These are phyloP conservation scores for Illadopsis cleaveri DNA, from an alignment of 2,113 vertebrate species.

Conservation along the genomic window DNA sequence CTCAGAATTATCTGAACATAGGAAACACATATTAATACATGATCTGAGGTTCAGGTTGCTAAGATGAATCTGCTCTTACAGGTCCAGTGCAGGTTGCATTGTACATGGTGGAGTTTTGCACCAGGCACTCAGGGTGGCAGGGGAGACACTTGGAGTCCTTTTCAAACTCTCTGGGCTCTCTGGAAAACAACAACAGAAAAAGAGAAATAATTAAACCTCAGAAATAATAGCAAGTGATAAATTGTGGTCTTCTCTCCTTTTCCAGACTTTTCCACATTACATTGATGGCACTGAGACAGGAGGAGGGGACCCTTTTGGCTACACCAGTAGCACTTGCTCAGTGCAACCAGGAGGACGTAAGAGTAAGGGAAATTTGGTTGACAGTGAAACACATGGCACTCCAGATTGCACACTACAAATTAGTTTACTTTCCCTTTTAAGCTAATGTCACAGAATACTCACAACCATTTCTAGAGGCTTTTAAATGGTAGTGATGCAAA, in stretches of 20 bases:
- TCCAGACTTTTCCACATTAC: neutral
- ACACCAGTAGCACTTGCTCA: neutral
- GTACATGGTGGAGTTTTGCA: constrained; percentile 52
- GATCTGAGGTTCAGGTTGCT: neutral
- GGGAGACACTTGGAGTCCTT: constrained; percentile 74
- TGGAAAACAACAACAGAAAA: constrained; percentile 19
- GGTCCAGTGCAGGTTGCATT: constrained; percentile 75
- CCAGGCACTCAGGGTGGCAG: constrained; percentile 83
- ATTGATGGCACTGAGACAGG: neutral
- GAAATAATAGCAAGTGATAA: neutral
- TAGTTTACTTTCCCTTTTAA: neutral
- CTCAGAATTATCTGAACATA: neutral
- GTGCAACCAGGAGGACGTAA: neutral
- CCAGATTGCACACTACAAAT: neutral
- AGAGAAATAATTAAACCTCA: neutral
- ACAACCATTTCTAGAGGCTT: neutral
- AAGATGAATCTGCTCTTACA: constrained; percentile 70
- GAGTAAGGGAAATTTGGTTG: neutral
- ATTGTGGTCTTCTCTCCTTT: neutral
- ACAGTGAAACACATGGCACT: neutral
- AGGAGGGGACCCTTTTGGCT: neutral
- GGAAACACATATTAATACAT: neutral
- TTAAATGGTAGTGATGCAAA: neutral
- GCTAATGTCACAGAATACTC: neutral
- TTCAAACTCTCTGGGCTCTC: constrained; percentile 79